Evolutionary conservation across 2,113 vertebrate species (phyloP).

Genomic region (Amblyopsis rosae): DNA sequence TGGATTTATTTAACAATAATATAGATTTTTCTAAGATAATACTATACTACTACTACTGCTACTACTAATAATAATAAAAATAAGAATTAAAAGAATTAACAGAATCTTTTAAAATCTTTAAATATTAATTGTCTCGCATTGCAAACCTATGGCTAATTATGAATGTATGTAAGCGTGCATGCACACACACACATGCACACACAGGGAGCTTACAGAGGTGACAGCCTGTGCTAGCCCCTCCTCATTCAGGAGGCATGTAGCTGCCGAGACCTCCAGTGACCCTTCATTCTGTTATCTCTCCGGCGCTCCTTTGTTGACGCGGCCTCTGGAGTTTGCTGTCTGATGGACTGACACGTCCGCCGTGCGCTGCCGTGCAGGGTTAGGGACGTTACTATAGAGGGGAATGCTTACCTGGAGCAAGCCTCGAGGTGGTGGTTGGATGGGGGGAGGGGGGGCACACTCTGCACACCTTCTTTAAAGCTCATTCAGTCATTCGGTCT

Average conservation of each 20-base stretch:
- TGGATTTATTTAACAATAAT: not conserved
- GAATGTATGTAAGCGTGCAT: no score
- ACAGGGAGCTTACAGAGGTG: not conserved
- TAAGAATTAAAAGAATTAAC: not conserved
- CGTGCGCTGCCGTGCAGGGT: constrained; percentile 52
- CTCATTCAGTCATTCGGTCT: no score
- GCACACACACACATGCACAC: not conserved
- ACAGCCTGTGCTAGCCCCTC: not conserved
- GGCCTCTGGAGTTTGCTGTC: constrained; percentile 54
- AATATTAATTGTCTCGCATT: no score
- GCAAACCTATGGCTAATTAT: no score
- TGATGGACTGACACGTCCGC: constrained; percentile 51
- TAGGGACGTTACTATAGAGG: constrained; percentile 18
- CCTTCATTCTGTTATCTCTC: constrained; percentile 49
- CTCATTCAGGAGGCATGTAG: constrained; percentile 7
- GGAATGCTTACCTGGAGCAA: constrained; percentile 30
- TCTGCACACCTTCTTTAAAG: no score
- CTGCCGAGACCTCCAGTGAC: constrained; percentile 28
- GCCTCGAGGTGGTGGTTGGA: not conserved
- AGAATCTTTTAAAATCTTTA: no score
- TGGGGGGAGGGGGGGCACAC: no score
- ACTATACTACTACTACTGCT: not conserved
- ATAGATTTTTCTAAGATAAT: not conserved
- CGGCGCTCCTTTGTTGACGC: constrained; percentile 55
- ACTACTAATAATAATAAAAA: no score